Evolutionary conservation across 2,888 invertebrate genomes (phyloP), one percentile per base, ranked within the genome.

Genomic region (Sminthurinus aureus): DNA sequence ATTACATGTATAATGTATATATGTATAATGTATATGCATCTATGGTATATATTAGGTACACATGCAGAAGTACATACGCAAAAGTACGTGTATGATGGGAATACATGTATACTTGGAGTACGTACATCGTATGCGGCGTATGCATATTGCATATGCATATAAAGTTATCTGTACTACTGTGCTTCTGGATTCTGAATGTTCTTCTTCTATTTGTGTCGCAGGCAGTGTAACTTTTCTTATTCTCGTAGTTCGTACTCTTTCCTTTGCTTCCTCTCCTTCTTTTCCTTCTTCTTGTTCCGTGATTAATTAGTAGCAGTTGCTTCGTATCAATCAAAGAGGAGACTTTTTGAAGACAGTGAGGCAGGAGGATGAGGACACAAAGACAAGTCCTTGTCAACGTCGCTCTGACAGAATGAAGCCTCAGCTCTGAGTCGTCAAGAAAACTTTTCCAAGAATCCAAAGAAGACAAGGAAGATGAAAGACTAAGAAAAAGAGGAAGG

Each of bases 381-480:
- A 83, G 83, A 83, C 83, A 83, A 83, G 78, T 83, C 78, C 83
- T 78, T 83, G 83, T 83, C 83, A 83, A 83, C 83, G 83, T 78
- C 79, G 79, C 20, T 22, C 78, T 82, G 82, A 82, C 82, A 82
- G 76, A 18, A 64, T 82, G 75, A 82, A 82, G 76, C 38, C 38
- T 38, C 38, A 82, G 82, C 76, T 50, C 75, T 66, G n/a, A 51
- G 50, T 51, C 69, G 38, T 71, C 50, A 71, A 66, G 71, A 66
- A 50, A 66, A 79, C 50, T 50, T 79, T 26, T 69, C 69, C 67
- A 38, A 24, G 12, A 24, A 71, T 38, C 38, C 38, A 38, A 38
- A 38, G 38, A 38, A 38, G 50, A 76, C 12, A 22, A 51, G 52
- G 3, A 20, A 22, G 73, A 18, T n/a, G 13, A 20, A 24, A 71